Evolutionary conservation across 2,797 vertebrate species (phyloP), one percentile per base, ranked within the genome.

Genomic region (Gallinago nigripennis): DNA sequence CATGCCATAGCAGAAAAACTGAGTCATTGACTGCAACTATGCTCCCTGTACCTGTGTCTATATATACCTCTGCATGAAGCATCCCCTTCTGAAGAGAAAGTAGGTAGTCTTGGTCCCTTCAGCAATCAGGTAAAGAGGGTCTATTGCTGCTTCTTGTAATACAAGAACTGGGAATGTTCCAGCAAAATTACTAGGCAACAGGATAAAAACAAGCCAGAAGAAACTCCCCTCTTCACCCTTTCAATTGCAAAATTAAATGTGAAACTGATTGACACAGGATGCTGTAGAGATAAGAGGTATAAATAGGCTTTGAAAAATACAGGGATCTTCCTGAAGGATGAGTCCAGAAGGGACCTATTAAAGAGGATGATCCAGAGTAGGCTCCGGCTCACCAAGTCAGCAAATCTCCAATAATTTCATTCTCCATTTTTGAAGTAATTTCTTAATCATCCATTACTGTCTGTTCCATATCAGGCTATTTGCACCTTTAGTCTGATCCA

Each of bases 141-240:
- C 70, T 77, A 37, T 53, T 86, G 31, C 20, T 53, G 20, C 7
- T 86, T 58, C 51, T 45, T 82, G 8, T 39, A 68, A 28, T 24
- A 30, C 2, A n/a, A 60, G 41, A 64, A 72, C 6, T 70, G 19
- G 20, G 46, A 80, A 37, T 2, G 11, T 80, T 27, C 14, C 51
- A 54, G 16, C 2, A 92, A 90, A 73, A 66, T 8, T 65, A 4
- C 70, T 65, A 63, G 12, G 24, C 24, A 86, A 43, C 14, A 27
- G 1, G 0, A 2, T 53, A 25, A 82, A 91, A 60, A 9, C 6
- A 45, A 65, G 24, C 11, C 6, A 51, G 27, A 82, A 60, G 10
- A 65, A n/a, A 24, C 3, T 53, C 9, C 3, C 1, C 27, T 70
- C 8, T 6, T 68, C 14, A 66, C 12, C 1, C 2, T 12, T 13